These are phyloP conservation scores for Chymomyza amoena DNA, from an alignment of 2,888 invertebrate genomes.

Conservation along the genomic window DNA sequence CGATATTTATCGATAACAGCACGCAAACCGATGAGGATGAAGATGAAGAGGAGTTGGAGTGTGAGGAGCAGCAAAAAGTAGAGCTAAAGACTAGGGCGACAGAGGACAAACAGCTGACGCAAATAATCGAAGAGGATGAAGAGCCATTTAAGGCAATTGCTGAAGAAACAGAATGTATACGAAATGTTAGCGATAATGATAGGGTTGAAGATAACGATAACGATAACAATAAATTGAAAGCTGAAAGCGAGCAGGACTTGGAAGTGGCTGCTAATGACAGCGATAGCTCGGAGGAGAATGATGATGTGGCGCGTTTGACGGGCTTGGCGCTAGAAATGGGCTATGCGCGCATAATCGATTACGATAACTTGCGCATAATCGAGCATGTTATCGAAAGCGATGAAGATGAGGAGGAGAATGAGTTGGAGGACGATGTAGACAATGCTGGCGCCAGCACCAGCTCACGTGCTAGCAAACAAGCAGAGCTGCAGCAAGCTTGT, in stretches of 20 bases:
- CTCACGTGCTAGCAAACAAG: neutral
- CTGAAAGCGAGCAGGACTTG: neutral
- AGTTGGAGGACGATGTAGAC: neutral
- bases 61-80: neutral
- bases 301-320: slow-evolving; percentile 43
- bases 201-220: slow-evolving; percentile 4
- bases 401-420: slow-evolving; percentile 34
- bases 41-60: slow-evolving; percentile 23
- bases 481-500: slow-evolving; percentile 57
- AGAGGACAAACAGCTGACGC: slow-evolving; percentile 19
- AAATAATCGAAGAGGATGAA: slow-evolving; percentile 43
- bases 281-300: slow-evolving; percentile 4
- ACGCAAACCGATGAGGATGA: slow-evolving; percentile 57
- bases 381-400: slow-evolving; percentile 74
- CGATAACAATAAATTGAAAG: slow-evolving; percentile 13
- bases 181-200: slow-evolving; percentile 22
- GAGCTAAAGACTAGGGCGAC: neutral
- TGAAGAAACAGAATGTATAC: slow-evolving; percentile 15
- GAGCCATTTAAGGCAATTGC: slow-evolving; percentile 9
- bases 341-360: slow-evolving; percentile 70
- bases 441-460: slow-evolving; percentile 9
- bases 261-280: neutral
- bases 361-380: slow-evolving; percentile 73
- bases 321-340: slow-evolving; percentile 53
- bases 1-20: slow-evolving; percentile 63